Conservation (phyloP, 2,797 vertebrate species). For the Chrysolophus pictus region DNA sequence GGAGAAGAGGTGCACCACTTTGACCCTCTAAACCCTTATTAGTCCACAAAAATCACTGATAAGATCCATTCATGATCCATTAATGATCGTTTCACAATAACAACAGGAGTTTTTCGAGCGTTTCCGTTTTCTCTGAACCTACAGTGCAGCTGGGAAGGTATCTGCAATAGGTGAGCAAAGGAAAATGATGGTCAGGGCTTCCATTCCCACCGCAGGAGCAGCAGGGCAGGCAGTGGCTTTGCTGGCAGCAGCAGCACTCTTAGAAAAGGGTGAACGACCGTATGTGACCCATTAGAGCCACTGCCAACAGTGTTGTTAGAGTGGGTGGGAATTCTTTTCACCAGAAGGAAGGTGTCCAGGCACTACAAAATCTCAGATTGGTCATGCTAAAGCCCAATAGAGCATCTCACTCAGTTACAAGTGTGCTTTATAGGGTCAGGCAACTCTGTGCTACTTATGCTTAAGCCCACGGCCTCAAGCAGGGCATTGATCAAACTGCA, state of each 20-base stretch:
- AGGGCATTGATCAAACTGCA: background rate
- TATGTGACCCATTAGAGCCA: background rate
- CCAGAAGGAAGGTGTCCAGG: background rate
- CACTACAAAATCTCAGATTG: background rate
- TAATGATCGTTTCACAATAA: background rate
- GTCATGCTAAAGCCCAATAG: background rate
- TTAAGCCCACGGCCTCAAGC: background rate
- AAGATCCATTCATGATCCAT: background rate
- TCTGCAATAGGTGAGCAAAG: background rate
- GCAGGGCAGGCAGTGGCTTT: background rate
- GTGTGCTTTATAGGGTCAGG: background rate
- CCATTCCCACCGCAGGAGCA: background rate
- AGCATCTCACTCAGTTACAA: background rate
- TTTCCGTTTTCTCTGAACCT: background rate
- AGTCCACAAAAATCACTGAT: background rate
- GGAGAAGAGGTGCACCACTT: background rate
- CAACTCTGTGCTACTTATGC: background rate
- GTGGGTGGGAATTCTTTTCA: background rate
- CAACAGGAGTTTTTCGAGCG: background rate
- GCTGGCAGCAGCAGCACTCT: background rate
- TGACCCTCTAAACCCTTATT: background rate
- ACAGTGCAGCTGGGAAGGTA: no score
- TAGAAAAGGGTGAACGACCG: rapidly evolving
- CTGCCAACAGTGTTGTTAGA: rapidly evolving
- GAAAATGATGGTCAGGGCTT: rapidly evolving